These are phyloP conservation scores for Glaucomys volans DNA, from an alignment of 2,113 vertebrate genomes.

Conservation along the genomic window DNA sequence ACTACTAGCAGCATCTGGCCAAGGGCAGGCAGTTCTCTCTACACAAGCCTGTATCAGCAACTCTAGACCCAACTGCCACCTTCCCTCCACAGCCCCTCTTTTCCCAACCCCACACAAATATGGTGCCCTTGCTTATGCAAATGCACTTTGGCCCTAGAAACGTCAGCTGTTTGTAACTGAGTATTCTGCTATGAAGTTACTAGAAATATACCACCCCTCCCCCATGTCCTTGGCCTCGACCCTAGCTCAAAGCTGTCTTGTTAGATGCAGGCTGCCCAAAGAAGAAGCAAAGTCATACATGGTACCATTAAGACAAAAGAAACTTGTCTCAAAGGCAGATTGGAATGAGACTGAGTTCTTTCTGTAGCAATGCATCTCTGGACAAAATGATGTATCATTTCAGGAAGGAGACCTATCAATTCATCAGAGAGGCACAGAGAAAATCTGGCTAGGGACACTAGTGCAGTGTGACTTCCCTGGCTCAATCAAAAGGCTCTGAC, in stretches of 20 bases:
- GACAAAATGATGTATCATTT: background rate
- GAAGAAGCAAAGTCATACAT: background rate
- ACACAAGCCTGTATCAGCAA: slow-evolving; percentile 53
- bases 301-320: background rate
- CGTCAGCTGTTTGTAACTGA: slow-evolving; percentile 48
- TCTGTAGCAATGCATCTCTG: background rate
- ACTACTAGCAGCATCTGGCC: slow-evolving; percentile 52
- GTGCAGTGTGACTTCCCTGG: background rate
- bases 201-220: slow-evolving; percentile 4
- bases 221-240: background rate
- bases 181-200: background rate
- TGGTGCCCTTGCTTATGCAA: slow-evolving; percentile 54
- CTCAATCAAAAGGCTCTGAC: background rate
- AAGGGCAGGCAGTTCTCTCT: slow-evolving; percentile 47
- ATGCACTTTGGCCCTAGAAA: slow-evolving; percentile 27
- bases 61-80: background rate
- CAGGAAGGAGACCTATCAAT: background rate
- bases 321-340: background rate
- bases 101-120: background rate
- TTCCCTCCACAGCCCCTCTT: background rate
- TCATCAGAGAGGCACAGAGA: background rate
- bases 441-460: background rate
- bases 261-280: background rate
- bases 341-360: background rate
- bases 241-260: slow-evolving; percentile 28